These are phyloP conservation scores for Meloidogyne chitwoodi DNA, from an alignment of 1,140 invertebrate genomes.

Conservation along the genomic window DNA sequence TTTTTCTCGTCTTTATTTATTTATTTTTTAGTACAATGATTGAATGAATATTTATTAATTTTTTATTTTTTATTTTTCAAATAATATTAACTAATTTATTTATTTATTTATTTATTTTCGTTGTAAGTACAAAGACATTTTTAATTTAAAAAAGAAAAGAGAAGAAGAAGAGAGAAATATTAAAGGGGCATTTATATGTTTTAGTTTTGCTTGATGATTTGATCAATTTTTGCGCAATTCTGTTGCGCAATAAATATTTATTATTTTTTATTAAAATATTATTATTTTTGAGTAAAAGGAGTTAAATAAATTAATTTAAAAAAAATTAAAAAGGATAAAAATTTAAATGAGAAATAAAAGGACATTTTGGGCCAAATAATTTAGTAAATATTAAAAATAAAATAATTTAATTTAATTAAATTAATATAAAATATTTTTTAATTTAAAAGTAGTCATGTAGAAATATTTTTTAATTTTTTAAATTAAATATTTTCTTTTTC, in stretches of 20 bases:
- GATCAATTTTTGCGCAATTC: not conserved
- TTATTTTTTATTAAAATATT: not conserved
- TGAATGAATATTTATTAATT: not conserved
- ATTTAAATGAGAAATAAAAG: no score
- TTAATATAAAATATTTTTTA: no score
- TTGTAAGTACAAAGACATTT: not conserved
- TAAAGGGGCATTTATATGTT: not conserved
- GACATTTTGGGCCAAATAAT: no score
- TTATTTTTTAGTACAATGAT: not conserved
- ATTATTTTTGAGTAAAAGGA: not conserved
- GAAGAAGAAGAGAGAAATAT: not conserved
- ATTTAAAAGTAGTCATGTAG: no score
- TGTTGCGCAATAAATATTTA: not conserved
- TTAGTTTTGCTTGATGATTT: not conserved
- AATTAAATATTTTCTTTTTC: no score
- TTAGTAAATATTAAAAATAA: no score
- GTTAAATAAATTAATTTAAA: not conserved
- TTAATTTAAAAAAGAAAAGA: not conserved
- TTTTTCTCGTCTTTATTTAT: not conserved
- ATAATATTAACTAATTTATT: not conserved
- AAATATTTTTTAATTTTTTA: no score
- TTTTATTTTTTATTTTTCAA: not conserved
- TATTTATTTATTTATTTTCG: no score
- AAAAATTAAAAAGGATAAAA: no score
- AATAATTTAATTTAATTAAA: no score